A percentile compares a stretch with the other conserved stretches of the same genome.
Evolutionary conservation across 2,113 vertebrate genomes (phyloP).

Genomic region (Dissostichus mawsoni): DNA sequence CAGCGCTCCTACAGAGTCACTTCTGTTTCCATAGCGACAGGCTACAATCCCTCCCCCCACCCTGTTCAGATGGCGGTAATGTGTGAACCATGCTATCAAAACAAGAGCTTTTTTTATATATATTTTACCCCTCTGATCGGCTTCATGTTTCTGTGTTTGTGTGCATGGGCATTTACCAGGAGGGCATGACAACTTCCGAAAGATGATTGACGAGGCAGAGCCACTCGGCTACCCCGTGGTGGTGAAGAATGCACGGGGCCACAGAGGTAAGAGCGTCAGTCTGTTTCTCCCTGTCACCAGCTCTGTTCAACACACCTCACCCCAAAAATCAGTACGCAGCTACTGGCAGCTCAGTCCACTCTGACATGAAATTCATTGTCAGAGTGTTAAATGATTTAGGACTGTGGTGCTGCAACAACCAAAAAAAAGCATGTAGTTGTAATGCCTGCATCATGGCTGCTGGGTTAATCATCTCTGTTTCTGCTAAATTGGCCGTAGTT

Average conservation of each 20-base stretch:
- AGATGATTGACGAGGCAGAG: conserved; percentile 94
- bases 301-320: neutral
- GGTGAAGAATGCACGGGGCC: conserved; percentile 93
- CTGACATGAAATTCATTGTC: conserved; percentile 55
- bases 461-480: conserved; percentile 19
- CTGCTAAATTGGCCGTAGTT: neutral
- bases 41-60: conserved; percentile 13
- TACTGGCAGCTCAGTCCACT: conserved; percentile 22
- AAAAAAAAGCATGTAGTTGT: neutral
- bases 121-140: no score
- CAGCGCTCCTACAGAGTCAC: conserved; percentile 44
- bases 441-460: neutral
- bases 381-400: conserved; percentile 60
- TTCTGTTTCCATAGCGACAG: conserved; percentile 63
- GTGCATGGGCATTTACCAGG: conserved; percentile 76
- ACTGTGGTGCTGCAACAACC: conserved; percentile 19
- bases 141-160: neutral
- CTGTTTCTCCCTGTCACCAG: neutral
- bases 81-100: conserved; percentile 48
- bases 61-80: conserved; percentile 15
- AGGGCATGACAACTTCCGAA: conserved; percentile 92
- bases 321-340: neutral
- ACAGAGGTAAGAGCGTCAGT: conserved; percentile 85
- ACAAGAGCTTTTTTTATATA: conserved; percentile 6
- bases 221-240: conserved; percentile 92